phyloP scores from a whole-genome alignment of 2,888 invertebrate genomes.

The Nezara viridula region DNA sequence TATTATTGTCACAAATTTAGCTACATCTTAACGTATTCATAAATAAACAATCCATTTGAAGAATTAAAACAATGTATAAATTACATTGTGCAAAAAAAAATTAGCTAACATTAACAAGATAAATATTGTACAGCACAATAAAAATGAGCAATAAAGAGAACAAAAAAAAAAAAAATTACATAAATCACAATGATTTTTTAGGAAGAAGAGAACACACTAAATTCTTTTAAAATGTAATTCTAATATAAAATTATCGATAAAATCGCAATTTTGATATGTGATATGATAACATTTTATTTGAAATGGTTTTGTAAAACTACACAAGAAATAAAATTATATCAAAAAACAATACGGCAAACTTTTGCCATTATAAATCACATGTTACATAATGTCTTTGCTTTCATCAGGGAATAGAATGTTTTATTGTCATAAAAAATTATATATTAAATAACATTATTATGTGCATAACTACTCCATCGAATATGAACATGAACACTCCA shows the following conservation, averaged over 20 bases:
- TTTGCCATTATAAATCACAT: constrained; percentile 48
- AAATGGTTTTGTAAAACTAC: constrained; percentile 29
- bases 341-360: not conserved
- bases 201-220: constrained; percentile 34
- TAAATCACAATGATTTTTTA: constrained; percentile 50
- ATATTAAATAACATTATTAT: constrained; percentile 45
- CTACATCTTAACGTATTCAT: constrained; percentile 47
- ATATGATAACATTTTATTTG: constrained; percentile 43
- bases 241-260: constrained; percentile 34
- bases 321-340: constrained; percentile 10
- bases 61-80: constrained; percentile 45
- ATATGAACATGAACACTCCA: constrained; percentile 52
- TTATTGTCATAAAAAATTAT: constrained; percentile 59
- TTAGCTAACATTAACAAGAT: constrained; percentile 33
- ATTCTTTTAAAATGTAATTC: not conserved
- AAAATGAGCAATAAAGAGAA: constrained; percentile 50
- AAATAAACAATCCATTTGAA: constrained; percentile 46
- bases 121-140: constrained; percentile 27
- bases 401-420: constrained; percentile 50
- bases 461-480: constrained; percentile 50
- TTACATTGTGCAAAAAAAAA: constrained; percentile 49
- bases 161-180: not conserved
- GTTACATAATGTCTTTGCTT: constrained; percentile 51
- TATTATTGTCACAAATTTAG: constrained; percentile 59
- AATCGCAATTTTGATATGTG: constrained; percentile 54